Evolutionary conservation across 2,113 vertebrate species (phyloP).

Genomic region (Paralichthys olivaceus): DNA sequence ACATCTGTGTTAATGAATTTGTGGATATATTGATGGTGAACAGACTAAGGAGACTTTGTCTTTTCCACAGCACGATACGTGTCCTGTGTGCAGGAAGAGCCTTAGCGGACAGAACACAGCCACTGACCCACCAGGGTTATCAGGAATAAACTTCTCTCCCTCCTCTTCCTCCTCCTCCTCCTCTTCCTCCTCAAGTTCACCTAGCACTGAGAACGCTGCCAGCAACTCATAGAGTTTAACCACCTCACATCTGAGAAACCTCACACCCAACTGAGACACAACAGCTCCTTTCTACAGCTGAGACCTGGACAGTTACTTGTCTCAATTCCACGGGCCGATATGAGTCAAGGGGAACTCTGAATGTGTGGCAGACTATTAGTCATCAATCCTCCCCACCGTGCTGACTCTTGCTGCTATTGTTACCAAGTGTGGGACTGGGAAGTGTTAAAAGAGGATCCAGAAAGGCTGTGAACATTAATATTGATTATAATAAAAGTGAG

Average conservation of each 20-base stretch:
- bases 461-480: slow-evolving; percentile 37
- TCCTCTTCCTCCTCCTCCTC: slow-evolving; percentile 86
- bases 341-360: slow-evolving; percentile 39
- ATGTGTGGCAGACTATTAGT: slow-evolving; percentile 27
- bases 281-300: slow-evolving; percentile 27
- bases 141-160: slow-evolving; percentile 92
- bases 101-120: slow-evolving; percentile 98
- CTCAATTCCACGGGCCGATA: slow-evolving; percentile 32
- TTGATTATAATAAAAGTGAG: slow-evolving; percentile 1
- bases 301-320: slow-evolving; percentile 37
- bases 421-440: slow-evolving; percentile 19
- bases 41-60: not conserved
- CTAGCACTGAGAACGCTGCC: slow-evolving; percentile 90
- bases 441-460: slow-evolving; percentile 21
- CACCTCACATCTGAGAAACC: slow-evolving; percentile 28
- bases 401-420: slow-evolving; percentile 45
- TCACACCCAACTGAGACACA: slow-evolving; percentile 22
- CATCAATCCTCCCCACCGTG: slow-evolving; percentile 45
- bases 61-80: slow-evolving; percentile 91
- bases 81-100: slow-evolving; percentile 98
- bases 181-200: slow-evolving; percentile 91
- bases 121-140: slow-evolving; percentile 93
- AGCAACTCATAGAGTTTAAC: slow-evolving; percentile 88
- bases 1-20: not conserved
- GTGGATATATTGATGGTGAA: slow-evolving; percentile 9